Base-by-base conservation (phyloP, 2,888 invertebrate genomes). In the Hofmannophila pseudospretella region DNA sequence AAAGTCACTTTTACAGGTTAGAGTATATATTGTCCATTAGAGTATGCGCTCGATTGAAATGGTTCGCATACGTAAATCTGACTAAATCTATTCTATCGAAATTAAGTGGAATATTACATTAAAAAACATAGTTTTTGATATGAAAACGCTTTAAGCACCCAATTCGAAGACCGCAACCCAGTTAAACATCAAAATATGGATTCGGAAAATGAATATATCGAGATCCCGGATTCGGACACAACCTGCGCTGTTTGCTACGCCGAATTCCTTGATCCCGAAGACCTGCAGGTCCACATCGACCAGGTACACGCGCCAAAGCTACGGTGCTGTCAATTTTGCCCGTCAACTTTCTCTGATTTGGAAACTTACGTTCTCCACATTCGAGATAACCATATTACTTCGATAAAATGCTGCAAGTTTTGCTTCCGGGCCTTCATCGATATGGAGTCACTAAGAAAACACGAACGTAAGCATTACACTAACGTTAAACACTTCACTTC, bases 201-300 rank as follows among this genome's bases (percentile, higher is more conserved):
- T n/a, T 1, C 23, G 1, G 27, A 27, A 11, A 2, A 10, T n/a
- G 27, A 27, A 7, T 10, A 2, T 4, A 25, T 25, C 4, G 25
- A 2, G 9, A 10, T n/a, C n/a, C 28, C 46, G 0, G 64, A 66
- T 3, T 36, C 45, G 0, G 76, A 75, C 0, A 72, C 71, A 0
- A 67, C 64, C 0, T 79, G 79, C 30, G 31, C 27, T 0, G 49
- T 64, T 32, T 80, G 78, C 33, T 46, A 44, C 13, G 76, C 78
- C 1, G 79, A 85, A 51, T 85, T 84, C 20, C 46, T 84, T 0
- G 80, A 84, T 9, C 44, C 58, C 0, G 71, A 67, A 1, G 85
- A 85, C 35, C 45, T 85, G 4, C 32, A 52, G 0, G 30, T 71
- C 0, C 85, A 85, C 34, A 28, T 68, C 1, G 38, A 41, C 0